Evolutionary conservation across 2,888 invertebrate species (phyloP), one percentile per base, ranked within the genome.

Genomic region (Fabriciana adippe): DNA sequence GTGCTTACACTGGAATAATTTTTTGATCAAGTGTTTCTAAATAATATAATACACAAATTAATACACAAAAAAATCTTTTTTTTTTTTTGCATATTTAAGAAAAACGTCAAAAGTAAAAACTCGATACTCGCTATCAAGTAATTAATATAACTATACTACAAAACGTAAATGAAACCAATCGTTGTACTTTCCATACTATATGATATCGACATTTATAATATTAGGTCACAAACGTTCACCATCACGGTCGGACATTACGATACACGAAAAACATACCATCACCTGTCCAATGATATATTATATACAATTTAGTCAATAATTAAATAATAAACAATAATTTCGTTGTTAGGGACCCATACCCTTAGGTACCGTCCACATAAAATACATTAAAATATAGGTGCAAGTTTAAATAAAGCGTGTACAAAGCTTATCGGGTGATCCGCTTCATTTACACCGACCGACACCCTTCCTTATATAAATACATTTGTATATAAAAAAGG

Each of bases 361-460:
- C 35, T 11, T 2, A 41, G 35, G 35, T 41, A 41, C 35, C 35
- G 35, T 41, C 35, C 35, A 3, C 4, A 26, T 26, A 26, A 41
- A 41, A 41, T 11, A 41, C 35, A 41, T 41, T 41, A 57, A 18
- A 57, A n/a, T 50, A 26, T 50, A n/a, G 14, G 61, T 51, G 51
- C 50, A 51, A 50, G 35, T 41, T 41, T 50, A 61, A 18, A 16
- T 47, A 35, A 68, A 68, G 66, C 60, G 64, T 56, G 66, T 57
- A 31, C 48, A 61, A 62, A 67, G 62, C 61, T 63, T 66, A 62
- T 64, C 64, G 72, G 64, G 55, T 72, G 69, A 69, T 67, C 50
- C 70, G 70, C 63, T 71, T 71, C 61, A 64, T 72, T 71, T 73
- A 76, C 72, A 69, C 70, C 72, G 70, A 66, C 75, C 74, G 54